phyloP scores from a whole-genome alignment of 2,888 invertebrate genomes.

The Boloria selene region DNA sequence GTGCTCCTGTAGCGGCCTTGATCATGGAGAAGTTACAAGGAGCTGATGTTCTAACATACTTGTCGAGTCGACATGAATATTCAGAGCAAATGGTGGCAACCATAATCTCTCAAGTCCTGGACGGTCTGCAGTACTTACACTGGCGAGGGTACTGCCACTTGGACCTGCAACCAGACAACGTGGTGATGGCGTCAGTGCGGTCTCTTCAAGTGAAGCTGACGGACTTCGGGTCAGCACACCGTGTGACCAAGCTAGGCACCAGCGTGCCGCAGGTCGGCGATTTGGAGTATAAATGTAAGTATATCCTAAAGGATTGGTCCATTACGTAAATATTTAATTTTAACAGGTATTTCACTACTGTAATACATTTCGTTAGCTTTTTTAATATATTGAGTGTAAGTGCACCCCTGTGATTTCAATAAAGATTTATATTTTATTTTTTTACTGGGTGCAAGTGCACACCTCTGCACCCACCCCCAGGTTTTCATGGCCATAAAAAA shows the following conservation, averaged over 20 bases:
- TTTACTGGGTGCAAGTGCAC: too few species aligned
- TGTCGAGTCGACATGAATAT: slow-evolving; percentile 94
- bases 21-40: slow-evolving; percentile 94
- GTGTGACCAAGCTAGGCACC: slow-evolving; percentile 90
- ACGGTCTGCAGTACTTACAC: slow-evolving; percentile 96
- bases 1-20: slow-evolving; percentile 86
- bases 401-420: too few species aligned
- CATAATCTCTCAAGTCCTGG: slow-evolving; percentile 92
- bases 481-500: too few species aligned
- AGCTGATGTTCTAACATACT: slow-evolving; percentile 93
- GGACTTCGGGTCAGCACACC: slow-evolving; percentile 94
- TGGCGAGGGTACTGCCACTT: slow-evolving; percentile 95
- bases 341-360: too few species aligned
- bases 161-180: slow-evolving; percentile 96
- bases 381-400: too few species aligned
- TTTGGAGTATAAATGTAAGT: slow-evolving; percentile 87
- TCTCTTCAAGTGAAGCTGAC: slow-evolving; percentile 94
- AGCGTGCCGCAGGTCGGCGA: slow-evolving; percentile 87
- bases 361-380: too few species aligned
- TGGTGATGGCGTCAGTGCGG: slow-evolving; percentile 94
- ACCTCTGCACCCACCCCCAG: too few species aligned
- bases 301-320: background rate
- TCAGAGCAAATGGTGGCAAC: slow-evolving; percentile 95
- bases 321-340: too few species aligned
- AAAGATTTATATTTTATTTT: too few species aligned